A percentile compares a stretch with the other conserved stretches of the same genome.
These are phyloP conservation scores for Microdon myrmicae DNA, from an alignment of 2,888 invertebrate genomes.

Conservation along the genomic window DNA sequence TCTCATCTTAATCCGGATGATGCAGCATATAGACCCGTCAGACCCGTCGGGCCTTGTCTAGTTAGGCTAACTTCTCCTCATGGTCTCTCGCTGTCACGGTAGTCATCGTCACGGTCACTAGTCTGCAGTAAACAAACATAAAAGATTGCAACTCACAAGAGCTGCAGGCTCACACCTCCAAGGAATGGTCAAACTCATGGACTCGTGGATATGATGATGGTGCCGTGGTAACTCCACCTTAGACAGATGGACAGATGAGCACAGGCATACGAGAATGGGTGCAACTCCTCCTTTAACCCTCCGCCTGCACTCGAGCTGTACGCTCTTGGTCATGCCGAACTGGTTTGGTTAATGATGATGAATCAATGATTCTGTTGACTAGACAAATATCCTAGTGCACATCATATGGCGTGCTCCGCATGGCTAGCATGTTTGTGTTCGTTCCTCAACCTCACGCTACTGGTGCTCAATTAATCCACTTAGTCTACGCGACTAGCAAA, in stretches of 20 bases:
- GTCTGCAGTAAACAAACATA: slow-evolving; percentile 50
- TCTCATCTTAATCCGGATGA: slow-evolving; percentile 39
- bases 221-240: slow-evolving; percentile 2
- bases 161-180: slow-evolving; percentile 46
- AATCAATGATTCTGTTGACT: slow-evolving; percentile 51
- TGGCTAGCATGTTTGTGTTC: not conserved
- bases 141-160: slow-evolving; percentile 48
- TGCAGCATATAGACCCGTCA: slow-evolving; percentile 26
- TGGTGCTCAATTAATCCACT: slow-evolving; percentile 24
- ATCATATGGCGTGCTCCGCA: slow-evolving; percentile 16
- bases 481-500: slow-evolving; percentile 27
- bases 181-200: slow-evolving; percentile 39
- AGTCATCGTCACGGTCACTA: slow-evolving; percentile 40
- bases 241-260: slow-evolving; percentile 22
- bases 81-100: slow-evolving; percentile 5
- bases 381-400: slow-evolving; percentile 46
- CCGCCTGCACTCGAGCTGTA: slow-evolving; percentile 33
- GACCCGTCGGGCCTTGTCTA: slow-evolving; percentile 21
- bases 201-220: slow-evolving; percentile 5
- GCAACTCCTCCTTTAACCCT: slow-evolving; percentile 28
- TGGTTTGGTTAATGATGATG: slow-evolving; percentile 49
- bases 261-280: slow-evolving; percentile 35
- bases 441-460: slow-evolving; percentile 2
- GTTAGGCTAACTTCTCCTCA: slow-evolving; percentile 19
- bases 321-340: slow-evolving; percentile 25